A percentile compares a stretch with the other conserved stretches of the same genome.
Conservation (phyloP, 1,140 invertebrate genomes). For the Phocides pigmalion region DNA sequence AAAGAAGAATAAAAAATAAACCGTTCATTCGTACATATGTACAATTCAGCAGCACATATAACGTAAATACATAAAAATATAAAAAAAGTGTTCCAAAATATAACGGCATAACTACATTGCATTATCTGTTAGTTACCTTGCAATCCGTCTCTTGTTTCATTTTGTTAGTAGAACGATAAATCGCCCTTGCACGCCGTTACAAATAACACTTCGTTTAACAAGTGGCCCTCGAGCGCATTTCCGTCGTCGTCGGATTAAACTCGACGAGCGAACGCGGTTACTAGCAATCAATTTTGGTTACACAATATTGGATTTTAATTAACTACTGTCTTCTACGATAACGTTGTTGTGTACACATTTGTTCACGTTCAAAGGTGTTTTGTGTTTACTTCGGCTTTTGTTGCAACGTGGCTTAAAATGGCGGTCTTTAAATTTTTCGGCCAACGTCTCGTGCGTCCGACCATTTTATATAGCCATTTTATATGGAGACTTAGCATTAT, state of each 20-base stretch:
- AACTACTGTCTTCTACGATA: conserved; percentile 20
- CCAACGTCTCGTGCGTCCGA: too few species aligned
- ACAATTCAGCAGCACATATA: too few species aligned
- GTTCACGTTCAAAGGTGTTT: background rate
- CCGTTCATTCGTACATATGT: too few species aligned
- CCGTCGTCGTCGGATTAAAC: conserved; percentile 60
- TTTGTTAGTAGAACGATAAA: conserved; percentile 4
- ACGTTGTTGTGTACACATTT: background rate
- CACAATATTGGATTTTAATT: conserved; percentile 69
- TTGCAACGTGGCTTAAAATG: too few species aligned
- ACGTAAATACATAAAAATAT: too few species aligned
- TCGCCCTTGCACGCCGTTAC: conserved; percentile 40
- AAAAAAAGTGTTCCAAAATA: background rate
- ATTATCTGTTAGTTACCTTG: background rate
- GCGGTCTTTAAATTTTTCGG: too few species aligned
- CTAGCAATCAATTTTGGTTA: conserved; percentile 76
- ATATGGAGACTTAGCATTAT: too few species aligned
- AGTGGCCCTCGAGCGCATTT: conserved; percentile 53
- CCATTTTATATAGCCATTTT: too few species aligned
- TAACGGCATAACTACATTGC: background rate
- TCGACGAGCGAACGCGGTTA: conserved; percentile 55
- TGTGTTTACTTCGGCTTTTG: background rate
- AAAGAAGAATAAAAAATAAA: too few species aligned
- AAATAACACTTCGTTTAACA: conserved; percentile 55
- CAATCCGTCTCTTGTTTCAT: conserved; percentile 15